phyloP scores from a whole-genome alignment of 2,888 invertebrate genomes.

The Eristalinus sepulchralis region DNA sequence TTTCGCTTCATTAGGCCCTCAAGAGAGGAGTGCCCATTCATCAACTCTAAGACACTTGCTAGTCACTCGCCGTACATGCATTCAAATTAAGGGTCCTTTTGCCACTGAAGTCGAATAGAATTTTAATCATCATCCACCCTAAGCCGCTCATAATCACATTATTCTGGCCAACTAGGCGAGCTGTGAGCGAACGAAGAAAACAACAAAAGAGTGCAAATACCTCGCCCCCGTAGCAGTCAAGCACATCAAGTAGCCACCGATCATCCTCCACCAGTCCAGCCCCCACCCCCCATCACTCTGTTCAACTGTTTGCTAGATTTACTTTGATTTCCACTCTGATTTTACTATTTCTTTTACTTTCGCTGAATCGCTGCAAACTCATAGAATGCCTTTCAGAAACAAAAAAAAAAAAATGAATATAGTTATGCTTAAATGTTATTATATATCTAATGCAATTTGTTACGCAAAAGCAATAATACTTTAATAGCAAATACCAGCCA shows the following conservation, averaged over 20 bases:
- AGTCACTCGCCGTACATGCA: background rate
- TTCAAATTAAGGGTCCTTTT: background rate
- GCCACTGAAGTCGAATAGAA: background rate
- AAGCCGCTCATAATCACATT: background rate
- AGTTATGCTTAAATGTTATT: constrained; percentile 74
- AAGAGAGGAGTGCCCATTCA: background rate
- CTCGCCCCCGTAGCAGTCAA: background rate
- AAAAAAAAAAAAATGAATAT: constrained; percentile 44
- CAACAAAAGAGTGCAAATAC: too few species aligned
- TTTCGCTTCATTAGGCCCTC: background rate
- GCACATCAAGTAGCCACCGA: background rate
- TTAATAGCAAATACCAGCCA: constrained; percentile 62
- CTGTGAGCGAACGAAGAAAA: background rate
- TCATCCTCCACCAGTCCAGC: background rate
- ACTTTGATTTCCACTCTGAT: constrained; percentile 25
- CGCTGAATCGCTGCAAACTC: constrained; percentile 70
- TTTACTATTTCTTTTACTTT: constrained; percentile 42
- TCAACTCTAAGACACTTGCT: background rate
- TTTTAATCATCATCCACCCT: background rate
- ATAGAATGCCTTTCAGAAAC: constrained; percentile 69
- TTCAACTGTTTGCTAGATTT: constrained; percentile 39
- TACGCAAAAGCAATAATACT: constrained; percentile 72
- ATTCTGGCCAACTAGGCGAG: background rate
- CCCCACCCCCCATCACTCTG: background rate
- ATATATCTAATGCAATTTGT: constrained; percentile 74